phyloP scores from a whole-genome alignment of 2,113 vertebrate genomes.

The Podilymbus podiceps region DNA sequence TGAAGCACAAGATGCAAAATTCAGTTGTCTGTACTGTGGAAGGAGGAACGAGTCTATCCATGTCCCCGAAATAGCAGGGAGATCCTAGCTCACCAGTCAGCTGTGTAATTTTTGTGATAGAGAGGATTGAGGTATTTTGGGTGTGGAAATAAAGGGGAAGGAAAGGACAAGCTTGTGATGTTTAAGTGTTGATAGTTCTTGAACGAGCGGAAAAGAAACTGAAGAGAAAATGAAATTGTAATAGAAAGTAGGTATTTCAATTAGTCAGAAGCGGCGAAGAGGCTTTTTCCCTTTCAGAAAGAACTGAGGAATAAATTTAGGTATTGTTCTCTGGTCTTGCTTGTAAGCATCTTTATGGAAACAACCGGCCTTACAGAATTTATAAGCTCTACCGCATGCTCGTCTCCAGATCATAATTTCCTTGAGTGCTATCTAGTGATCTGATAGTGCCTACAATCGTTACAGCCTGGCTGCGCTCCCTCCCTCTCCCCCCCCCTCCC shows the following conservation, averaged over 20 bases:
- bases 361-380: background rate
- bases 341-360: background rate
- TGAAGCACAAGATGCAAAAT: background rate
- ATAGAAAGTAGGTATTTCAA: background rate
- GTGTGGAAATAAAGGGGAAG: slow-evolving; percentile 26
- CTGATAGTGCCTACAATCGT: background rate
- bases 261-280: background rate
- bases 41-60: background rate
- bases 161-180: slow-evolving; percentile 13
- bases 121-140: slow-evolving; percentile 8
- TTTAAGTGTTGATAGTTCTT: background rate
- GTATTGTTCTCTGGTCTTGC: slow-evolving; percentile 7
- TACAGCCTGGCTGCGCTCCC: background rate
- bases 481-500: background rate
- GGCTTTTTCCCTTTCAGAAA: slow-evolving; percentile 9
- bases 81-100: slow-evolving; percentile 13
- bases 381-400: background rate
- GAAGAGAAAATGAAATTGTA: background rate
- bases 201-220: slow-evolving; percentile 8
- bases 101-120: background rate
- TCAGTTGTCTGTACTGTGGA: background rate
- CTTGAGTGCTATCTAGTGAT: slow-evolving; percentile 5
- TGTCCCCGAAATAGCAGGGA: slow-evolving; percentile 7
- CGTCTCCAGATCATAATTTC: background rate
- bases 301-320: background rate